A percentile compares a stretch with the other conserved stretches of the same genome.
Evolutionary conservation across 1,140 invertebrate genomes (phyloP).

Genomic region (Apis dorsata): DNA sequence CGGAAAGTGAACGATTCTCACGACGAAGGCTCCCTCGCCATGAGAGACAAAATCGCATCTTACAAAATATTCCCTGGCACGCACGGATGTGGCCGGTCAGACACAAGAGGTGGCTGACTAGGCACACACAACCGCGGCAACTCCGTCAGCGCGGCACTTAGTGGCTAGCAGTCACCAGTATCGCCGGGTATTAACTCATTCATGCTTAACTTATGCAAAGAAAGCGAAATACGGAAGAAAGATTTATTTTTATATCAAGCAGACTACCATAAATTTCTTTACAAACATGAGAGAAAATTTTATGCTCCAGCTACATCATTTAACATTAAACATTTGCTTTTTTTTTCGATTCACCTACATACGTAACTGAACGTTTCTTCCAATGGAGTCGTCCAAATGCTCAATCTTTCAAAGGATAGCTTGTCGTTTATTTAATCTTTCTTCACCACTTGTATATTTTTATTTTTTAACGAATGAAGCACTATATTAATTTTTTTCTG

Average conservation of each 20-base stretch:
- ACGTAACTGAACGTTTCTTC: conserved; percentile 47
- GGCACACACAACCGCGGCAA: conserved; percentile 30
- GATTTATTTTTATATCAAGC: conserved; percentile 50
- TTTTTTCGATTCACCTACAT: conserved; percentile 41
- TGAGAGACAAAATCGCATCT: conserved; percentile 68
- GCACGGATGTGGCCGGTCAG: conserved; percentile 28
- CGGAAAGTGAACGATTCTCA: conserved; percentile 43
- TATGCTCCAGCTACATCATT: not conserved
- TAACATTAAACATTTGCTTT: not conserved
- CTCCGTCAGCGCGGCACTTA: conserved; percentile 33
- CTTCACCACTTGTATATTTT: not conserved
- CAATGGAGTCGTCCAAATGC: conserved; percentile 12
- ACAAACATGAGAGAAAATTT: not conserved
- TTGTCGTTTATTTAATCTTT: not conserved
- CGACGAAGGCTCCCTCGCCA: conserved; percentile 62
- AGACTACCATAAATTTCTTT: conserved; percentile 22
- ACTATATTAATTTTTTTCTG: not conserved
- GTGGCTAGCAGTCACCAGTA: conserved; percentile 35
- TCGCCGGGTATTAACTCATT: conserved; percentile 34
- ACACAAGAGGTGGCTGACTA: conserved; percentile 35
- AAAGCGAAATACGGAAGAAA: not conserved
- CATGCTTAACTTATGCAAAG: conserved; percentile 11
- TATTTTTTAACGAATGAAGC: not conserved
- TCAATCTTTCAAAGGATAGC: not conserved
- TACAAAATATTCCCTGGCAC: conserved; percentile 70